Evolutionary conservation across 1,140 invertebrate species (phyloP).

Genomic region (Drosophila setifemur): DNA sequence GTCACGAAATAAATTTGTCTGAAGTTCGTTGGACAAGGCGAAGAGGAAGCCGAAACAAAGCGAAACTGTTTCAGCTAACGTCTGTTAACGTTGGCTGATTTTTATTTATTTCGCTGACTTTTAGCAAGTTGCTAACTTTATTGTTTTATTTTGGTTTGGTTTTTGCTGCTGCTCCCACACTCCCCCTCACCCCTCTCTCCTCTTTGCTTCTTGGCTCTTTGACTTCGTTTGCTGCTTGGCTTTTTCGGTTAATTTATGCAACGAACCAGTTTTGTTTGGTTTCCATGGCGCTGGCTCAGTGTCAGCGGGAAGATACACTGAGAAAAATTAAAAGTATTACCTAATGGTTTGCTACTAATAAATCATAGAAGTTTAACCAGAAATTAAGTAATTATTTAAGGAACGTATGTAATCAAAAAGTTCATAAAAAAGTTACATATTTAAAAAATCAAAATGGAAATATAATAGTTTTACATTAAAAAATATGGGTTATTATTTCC

Average conservation of each 20-base stretch:
- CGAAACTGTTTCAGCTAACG: constrained; percentile 47
- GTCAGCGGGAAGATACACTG: constrained; percentile 21
- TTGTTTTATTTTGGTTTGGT: constrained; percentile 11
- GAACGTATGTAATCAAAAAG: no score
- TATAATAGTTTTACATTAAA: no score
- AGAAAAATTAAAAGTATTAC: neutral
- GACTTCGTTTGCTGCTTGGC: constrained; percentile 42
- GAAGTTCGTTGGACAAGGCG: constrained; percentile 22
- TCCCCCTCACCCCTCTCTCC: constrained; percentile 27
- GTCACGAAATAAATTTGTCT: constrained; percentile 75
- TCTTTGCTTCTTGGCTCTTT: constrained; percentile 39
- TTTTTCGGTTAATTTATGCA: constrained; percentile 73
- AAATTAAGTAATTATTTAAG: no score
- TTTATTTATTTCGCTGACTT: constrained; percentile 76
- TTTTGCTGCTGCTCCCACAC: constrained; percentile 36
- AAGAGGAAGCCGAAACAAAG: constrained; percentile 30
- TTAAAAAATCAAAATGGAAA: no score
- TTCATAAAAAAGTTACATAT: no score
- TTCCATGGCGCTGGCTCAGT: constrained; percentile 45
- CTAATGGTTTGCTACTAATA: neutral
- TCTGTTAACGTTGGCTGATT: constrained; percentile 64
- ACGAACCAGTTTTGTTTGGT: constrained; percentile 73
- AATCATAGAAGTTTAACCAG: no score
- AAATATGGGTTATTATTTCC: no score
- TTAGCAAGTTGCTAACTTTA: constrained; percentile 70